A percentile compares a stretch with the other conserved stretches of the same genome.
phyloP scores from a whole-genome alignment of 2,888 invertebrate species.

The Ecdyonurus torrentis region DNA sequence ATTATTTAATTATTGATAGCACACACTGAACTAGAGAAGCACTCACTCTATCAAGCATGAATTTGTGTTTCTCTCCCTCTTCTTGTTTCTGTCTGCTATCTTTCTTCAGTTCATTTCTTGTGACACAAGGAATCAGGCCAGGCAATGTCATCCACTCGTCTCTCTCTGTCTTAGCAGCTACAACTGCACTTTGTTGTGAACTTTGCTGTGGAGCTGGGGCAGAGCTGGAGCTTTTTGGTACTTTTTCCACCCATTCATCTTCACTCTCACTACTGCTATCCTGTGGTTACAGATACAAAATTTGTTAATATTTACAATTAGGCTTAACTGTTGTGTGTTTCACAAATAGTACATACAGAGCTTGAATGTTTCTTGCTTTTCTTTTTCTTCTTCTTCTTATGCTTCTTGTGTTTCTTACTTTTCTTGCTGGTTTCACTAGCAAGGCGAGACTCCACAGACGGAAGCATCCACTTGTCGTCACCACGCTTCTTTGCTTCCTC shows the following conservation, averaged over 20 bases:
- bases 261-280: slow-evolving; percentile 9
- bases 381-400: slow-evolving; percentile 27
- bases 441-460: slow-evolving; percentile 22
- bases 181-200: not conserved
- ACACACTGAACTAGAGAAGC: not conserved
- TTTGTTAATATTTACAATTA: too few relatives aligned
- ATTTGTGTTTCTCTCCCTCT: slow-evolving; percentile 32
- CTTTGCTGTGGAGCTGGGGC: slow-evolving; percentile 6
- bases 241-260: slow-evolving; percentile 19
- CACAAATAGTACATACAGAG: not conserved
- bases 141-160: slow-evolving; percentile 72
- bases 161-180: slow-evolving; percentile 25
- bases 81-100: slow-evolving; percentile 12
- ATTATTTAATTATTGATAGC: not conserved
- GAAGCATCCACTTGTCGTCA: slow-evolving; percentile 27
- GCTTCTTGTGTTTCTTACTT: slow-evolving; percentile 19
- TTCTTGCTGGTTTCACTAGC: slow-evolving; percentile 6
- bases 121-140: slow-evolving; percentile 28
- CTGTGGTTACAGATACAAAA: too few relatives aligned
- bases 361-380: slow-evolving; percentile 22
- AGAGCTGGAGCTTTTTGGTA: slow-evolving; percentile 7
- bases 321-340: too few relatives aligned
- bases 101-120: slow-evolving; percentile 18
- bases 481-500: slow-evolving; percentile 18
- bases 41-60: slow-evolving; percentile 25